phyloP scores from a whole-genome alignment of 2,113 vertebrate species.

The human (Homo sapiens) region DNA sequence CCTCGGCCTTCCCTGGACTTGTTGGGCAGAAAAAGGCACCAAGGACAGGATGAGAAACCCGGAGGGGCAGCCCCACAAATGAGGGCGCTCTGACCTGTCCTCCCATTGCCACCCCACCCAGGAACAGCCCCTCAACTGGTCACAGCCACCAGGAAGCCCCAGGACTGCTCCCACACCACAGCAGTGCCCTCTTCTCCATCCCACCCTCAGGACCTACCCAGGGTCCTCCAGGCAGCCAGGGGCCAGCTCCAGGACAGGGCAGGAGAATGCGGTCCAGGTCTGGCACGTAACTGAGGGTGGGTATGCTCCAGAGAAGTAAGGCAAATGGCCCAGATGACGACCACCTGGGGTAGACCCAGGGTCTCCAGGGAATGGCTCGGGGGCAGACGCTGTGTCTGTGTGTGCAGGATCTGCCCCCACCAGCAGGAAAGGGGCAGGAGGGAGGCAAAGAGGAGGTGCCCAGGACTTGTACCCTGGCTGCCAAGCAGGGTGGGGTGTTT shows the following conservation, averaged over 20 bases:
- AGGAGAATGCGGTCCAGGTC: background rate
- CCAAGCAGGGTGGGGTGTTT: background rate
- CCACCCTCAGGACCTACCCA: background rate
- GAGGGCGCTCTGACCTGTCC: background rate
- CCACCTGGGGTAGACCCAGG: background rate
- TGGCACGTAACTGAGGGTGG: background rate
- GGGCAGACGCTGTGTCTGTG: background rate
- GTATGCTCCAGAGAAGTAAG: constrained; percentile 48
- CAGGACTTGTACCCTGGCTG: background rate
- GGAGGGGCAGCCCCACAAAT: background rate
- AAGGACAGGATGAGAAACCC: background rate
- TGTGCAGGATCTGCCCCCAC: background rate
- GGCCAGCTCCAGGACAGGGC: background rate
- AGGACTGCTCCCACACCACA: background rate
- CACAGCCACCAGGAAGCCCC: background rate
- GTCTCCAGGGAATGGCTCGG: too few species aligned
- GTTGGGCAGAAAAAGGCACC: background rate
- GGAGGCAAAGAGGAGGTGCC: background rate
- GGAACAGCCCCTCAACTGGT: background rate
- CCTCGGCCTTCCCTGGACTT: background rate
- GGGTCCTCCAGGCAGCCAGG: background rate
- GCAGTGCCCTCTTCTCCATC: background rate
- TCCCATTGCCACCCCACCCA: background rate
- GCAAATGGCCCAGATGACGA: constrained; percentile 38
- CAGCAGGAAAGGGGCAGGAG: background rate